Percentiles rank a stretch among this genome's conserved stretches.
These are phyloP conservation scores for Eretmocerus hayati DNA, from an alignment of 2,888 invertebrate genomes.

Conservation along the genomic window DNA sequence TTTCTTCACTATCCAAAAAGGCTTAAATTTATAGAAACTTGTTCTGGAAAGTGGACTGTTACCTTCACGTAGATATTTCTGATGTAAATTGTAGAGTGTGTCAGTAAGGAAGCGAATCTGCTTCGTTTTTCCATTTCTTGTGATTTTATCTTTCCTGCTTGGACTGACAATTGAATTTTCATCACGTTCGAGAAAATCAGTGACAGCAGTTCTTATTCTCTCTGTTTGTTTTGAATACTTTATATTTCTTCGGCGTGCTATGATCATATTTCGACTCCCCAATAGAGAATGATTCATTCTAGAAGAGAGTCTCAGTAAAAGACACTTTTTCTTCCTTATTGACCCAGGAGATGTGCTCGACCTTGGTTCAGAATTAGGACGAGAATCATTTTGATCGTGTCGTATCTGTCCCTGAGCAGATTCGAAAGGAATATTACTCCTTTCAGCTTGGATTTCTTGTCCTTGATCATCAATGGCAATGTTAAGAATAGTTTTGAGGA, in stretches of 20 bases:
- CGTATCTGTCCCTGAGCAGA: too few species aligned
- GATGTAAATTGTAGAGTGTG: neutral
- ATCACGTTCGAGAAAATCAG: neutral
- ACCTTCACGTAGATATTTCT: neutral
- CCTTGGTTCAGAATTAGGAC: too few species aligned
- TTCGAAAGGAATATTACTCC: too few species aligned
- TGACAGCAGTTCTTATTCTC: neutral
- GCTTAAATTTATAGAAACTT: constrained; percentile 9
- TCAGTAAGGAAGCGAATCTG: neutral
- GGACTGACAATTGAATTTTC: neutral
- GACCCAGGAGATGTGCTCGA: too few species aligned
- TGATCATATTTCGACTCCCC: neutral
- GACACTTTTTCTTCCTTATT: too few species aligned
- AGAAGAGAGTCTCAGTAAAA: too few species aligned
- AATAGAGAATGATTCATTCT: too few species aligned
- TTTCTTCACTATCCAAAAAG: constrained; percentile 13
- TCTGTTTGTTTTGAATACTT: neutral
- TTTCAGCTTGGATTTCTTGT: too few species aligned
- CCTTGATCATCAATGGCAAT: too few species aligned
- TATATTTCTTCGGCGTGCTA: neutral
- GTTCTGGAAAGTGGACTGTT: neutral
- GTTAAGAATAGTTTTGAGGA: too few species aligned
- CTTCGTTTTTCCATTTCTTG: neutral
- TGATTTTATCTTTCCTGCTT: neutral
- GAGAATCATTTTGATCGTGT: too few species aligned